These are phyloP conservation scores for Nettapus auritus DNA, from an alignment of 2,113 vertebrate genomes.

Conservation along the genomic window DNA sequence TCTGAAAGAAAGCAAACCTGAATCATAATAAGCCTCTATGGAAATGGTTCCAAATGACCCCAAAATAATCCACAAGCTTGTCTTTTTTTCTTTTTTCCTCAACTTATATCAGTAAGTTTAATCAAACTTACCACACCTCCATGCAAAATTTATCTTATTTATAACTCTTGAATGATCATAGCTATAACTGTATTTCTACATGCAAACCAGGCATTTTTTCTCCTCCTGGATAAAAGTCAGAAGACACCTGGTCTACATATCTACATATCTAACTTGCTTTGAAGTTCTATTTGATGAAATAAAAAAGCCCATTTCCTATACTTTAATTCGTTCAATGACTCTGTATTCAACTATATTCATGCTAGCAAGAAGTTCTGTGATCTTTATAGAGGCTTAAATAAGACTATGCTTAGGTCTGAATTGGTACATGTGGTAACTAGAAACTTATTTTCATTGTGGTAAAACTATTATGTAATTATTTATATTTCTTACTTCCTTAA, in stretches of 20 bases:
- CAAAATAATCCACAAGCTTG: neutral
- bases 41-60: neutral
- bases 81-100: fast-evolving
- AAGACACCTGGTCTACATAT: neutral
- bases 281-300: constrained; percentile 38
- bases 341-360: constrained; percentile 38
- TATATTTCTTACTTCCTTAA: constrained; percentile 35
- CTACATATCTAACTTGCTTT: constrained; percentile 29
- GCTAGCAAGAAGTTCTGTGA: constrained; percentile 33
- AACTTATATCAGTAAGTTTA: neutral
- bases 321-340: constrained; percentile 61
- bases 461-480: constrained; percentile 39
- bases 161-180: neutral
- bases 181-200: neutral
- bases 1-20: neutral
- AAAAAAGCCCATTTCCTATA: constrained; percentile 42
- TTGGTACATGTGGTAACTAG: neutral
- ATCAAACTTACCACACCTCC: neutral
- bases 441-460: constrained; percentile 56
- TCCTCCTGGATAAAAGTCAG: neutral
- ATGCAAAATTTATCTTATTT: neutral
- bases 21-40: neutral
- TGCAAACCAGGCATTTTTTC: neutral
- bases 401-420: constrained; percentile 39
- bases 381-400: constrained; percentile 59